phyloP scores from a whole-genome alignment of 2,888 invertebrate species.

The Autographa pulchrina region DNA sequence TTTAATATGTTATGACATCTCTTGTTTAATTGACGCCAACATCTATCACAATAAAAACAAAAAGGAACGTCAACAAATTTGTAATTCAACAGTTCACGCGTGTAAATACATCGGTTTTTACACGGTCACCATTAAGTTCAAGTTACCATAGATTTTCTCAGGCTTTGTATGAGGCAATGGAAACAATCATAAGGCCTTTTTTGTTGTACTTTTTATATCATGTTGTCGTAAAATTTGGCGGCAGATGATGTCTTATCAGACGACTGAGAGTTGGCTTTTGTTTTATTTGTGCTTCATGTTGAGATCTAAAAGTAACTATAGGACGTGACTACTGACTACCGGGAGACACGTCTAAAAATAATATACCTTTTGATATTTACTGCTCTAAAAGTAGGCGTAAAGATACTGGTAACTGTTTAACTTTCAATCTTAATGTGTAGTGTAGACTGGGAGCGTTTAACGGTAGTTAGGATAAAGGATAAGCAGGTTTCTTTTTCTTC shows the following conservation, averaged over 20 bases:
- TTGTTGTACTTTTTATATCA: slow-evolving; percentile 74
- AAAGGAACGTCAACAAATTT: slow-evolving; percentile 2
- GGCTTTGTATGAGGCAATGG: slow-evolving; percentile 56
- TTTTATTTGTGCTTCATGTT: slow-evolving; percentile 58
- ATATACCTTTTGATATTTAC: slow-evolving; percentile 44
- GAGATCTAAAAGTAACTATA: slow-evolving; percentile 49
- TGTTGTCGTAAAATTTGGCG: slow-evolving; percentile 74
- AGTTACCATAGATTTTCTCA: background rate
- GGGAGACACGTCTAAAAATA: slow-evolving; percentile 42
- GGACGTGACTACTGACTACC: slow-evolving; percentile 31
- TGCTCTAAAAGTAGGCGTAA: slow-evolving; percentile 5
- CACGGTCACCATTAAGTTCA: background rate
- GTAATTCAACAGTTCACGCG: background rate
- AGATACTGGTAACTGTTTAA: background rate
- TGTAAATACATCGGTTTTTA: background rate
- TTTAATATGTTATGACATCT: background rate
- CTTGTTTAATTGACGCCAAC: background rate
- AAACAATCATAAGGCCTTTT: slow-evolving; percentile 65
- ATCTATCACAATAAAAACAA: background rate
- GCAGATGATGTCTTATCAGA: slow-evolving; percentile 75
- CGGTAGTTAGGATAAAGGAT: too few relatives aligned
- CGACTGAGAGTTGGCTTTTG: slow-evolving; percentile 70
- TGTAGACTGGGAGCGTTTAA: background rate
- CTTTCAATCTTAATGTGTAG: background rate
- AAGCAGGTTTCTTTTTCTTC: too few relatives aligned